Evolutionary conservation across 2,797 vertebrate genomes (phyloP), one percentile per base, ranked within the genome.

Genomic region (Brachyrhaphis roseni): DNA sequence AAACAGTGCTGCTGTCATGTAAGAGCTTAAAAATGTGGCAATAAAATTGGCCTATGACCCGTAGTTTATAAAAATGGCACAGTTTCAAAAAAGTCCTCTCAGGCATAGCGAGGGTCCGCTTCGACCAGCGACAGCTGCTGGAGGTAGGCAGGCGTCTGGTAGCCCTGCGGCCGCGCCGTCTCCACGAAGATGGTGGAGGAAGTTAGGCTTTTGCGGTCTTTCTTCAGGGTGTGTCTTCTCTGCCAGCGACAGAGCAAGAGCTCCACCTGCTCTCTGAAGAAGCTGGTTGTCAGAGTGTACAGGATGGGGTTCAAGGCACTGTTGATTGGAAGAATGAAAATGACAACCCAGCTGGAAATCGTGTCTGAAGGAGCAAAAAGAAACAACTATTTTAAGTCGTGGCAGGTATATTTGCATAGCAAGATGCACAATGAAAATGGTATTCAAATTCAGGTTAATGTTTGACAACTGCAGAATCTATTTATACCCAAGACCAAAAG

Each of bases 191-290:
- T 84, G 2, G 94, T 89, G 72, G 95, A 96, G 78, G 92, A 93
- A 26, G 95, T 95, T 45, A 95, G 90, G 84, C 92, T 93, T 93
- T 96, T 96, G 57, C 94, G 84, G 45, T 94, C 81, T 62, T 94
- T 96, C 90, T 93, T 95, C 34, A 95, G 88, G 18, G 86, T 74
- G 0, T 91, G 88, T 85, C 86, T 95, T 18, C 93, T 94, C 84
- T 92, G 93, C 90, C 95, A 96, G 31, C 89, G 95, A 71, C 94
- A 96, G 3, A 97, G 87, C 72, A 96, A 88, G 72, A 96, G 66
- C 83, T 97, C 97, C 84, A 97, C 91, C 80, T 97, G 96, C 89
- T 97, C 96, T 82, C 96, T 95, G 90, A 97, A 97, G 93, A 96
- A 95, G 83, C 91, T 96, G 81, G 95, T 97, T 87, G 96, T 97